Evolutionary conservation across 2,888 invertebrate genomes (phyloP).

Genomic region (Leucoma salicis): DNA sequence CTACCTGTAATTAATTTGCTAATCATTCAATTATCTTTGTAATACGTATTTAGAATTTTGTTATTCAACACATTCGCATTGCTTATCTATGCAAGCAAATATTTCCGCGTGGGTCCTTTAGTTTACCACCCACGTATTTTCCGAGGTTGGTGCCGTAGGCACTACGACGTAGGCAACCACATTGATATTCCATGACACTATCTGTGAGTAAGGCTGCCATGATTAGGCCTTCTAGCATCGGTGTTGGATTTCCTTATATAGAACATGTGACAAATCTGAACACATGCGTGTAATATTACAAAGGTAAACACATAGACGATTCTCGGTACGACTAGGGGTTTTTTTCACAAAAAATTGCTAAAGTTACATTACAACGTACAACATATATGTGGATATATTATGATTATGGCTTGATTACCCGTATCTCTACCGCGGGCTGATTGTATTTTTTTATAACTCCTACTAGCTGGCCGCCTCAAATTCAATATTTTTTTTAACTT

Average conservation of each 20-base stretch:
- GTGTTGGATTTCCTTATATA: constrained; percentile 39
- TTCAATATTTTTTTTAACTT: too few species aligned
- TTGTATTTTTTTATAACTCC: too few species aligned
- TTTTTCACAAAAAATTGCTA: too few species aligned
- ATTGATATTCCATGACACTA: constrained; percentile 66
- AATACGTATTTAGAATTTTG: constrained; percentile 20
- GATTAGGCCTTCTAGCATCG: constrained; percentile 36
- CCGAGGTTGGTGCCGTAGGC: constrained; percentile 55
- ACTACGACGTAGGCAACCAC: constrained; percentile 46
- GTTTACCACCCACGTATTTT: constrained; percentile 68
- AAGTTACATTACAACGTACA: too few species aligned
- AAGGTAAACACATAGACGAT: too few species aligned
- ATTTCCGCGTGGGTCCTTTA: constrained; percentile 73
- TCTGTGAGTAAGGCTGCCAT: constrained; percentile 44
- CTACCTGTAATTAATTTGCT: too few species aligned
- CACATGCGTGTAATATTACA: constrained; percentile 5
- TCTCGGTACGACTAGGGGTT: too few species aligned
- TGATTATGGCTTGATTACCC: too few species aligned
- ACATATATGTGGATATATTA: too few species aligned
- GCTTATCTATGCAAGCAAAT: constrained; percentile 48
- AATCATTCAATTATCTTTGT: too few species aligned
- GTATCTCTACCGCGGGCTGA: too few species aligned
- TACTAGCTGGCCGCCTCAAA: too few species aligned
- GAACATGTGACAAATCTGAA: constrained; percentile 26
- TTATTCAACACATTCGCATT: constrained; percentile 30